Conservation (phyloP, 2,888 invertebrate genomes). For the Nomada ruficornis region DNA sequence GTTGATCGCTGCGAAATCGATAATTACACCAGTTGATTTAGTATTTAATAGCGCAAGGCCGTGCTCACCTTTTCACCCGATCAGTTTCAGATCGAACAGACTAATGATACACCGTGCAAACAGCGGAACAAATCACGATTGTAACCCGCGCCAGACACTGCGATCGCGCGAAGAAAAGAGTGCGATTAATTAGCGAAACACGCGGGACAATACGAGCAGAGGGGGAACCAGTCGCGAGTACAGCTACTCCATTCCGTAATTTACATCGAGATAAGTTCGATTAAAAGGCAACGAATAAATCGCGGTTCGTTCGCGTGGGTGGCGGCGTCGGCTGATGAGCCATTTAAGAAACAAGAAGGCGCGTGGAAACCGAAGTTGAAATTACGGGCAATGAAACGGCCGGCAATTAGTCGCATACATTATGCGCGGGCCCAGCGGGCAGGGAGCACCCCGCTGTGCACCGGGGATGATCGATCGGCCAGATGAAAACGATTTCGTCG, state of each 20-base stretch:
- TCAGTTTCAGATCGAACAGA: not conserved
- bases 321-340: conserved; percentile 43
- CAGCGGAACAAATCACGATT: not conserved
- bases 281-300: conserved; percentile 33
- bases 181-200: conserved; percentile 23
- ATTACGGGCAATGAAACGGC: conserved; percentile 60
- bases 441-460: conserved; percentile 40
- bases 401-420: conserved; percentile 63
- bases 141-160: not conserved
- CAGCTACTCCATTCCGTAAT: conserved; percentile 11
- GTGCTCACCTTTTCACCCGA: not conserved
- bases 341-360: conserved; percentile 49
- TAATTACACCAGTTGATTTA: too few relatives aligned
- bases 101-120: not conserved
- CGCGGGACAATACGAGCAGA: not conserved
- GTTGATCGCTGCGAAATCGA: not conserved
- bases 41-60: not conserved
- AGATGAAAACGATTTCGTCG: conserved; percentile 63
- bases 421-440: conserved; percentile 54
- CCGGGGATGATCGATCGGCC: conserved; percentile 64
- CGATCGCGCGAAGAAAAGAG: conserved; percentile 1
- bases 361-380: conserved; percentile 54
- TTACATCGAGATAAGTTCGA: conserved; percentile 41
- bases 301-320: conserved; percentile 38
- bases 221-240: not conserved